phyloP scores from a whole-genome alignment of 2,888 invertebrate genomes.

The Melieria crassipennis region DNA sequence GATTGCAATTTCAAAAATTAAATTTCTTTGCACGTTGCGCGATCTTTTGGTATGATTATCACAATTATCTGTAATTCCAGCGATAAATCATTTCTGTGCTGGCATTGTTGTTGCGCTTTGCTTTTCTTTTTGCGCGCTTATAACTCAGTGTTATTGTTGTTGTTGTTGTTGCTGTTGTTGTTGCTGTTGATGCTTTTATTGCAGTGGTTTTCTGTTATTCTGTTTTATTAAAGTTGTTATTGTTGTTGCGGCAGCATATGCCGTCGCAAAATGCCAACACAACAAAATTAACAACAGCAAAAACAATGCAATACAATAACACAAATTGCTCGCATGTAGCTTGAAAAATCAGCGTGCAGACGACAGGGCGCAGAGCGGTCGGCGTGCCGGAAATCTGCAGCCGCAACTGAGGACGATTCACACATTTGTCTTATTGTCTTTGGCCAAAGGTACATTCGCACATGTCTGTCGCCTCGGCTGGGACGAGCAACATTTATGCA shows the following conservation, averaged over 20 bases:
- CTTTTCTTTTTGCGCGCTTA: conserved; percentile 6
- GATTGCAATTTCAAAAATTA: conserved; percentile 34
- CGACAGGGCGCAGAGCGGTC: too few relatives aligned
- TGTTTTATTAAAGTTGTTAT: conserved; percentile 1
- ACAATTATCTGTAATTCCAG: conserved; percentile 63
- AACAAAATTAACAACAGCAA: too few relatives aligned
- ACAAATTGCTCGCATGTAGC: too few relatives aligned
- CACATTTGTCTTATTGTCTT: too few relatives aligned
- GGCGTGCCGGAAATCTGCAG: too few relatives aligned
- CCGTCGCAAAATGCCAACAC: background rate
- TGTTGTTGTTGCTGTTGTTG: background rate
- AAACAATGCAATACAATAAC: too few relatives aligned
- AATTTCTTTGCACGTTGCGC: conserved; percentile 37
- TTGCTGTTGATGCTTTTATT: conserved; percentile 13
- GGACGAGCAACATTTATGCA: too few relatives aligned
- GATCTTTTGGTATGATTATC: conserved; percentile 52
- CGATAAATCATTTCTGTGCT: conserved; percentile 57
- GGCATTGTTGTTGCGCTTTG: conserved; percentile 13
- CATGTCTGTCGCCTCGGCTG: too few relatives aligned
- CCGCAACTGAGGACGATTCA: too few relatives aligned
- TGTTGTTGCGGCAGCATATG: conserved; percentile 14
- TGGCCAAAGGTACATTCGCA: too few relatives aligned
- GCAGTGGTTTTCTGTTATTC: background rate
- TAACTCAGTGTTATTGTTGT: background rate
- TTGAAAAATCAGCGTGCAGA: too few relatives aligned